These are phyloP conservation scores for Aegithalos caudatus DNA, from an alignment of 2,113 vertebrate genomes.

Conservation along the genomic window DNA sequence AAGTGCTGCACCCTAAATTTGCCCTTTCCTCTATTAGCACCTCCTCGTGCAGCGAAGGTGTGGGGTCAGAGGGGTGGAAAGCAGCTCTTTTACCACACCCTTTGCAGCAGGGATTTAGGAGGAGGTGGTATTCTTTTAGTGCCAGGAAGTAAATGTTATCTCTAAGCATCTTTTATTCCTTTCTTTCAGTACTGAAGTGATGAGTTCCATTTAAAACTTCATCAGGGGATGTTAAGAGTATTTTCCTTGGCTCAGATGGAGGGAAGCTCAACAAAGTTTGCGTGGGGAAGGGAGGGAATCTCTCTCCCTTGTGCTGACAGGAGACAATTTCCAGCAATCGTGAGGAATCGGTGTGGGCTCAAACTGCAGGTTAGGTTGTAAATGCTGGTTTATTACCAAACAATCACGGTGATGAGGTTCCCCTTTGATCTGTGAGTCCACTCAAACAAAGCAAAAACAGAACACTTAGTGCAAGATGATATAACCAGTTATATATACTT, in stretches of 20 bases:
- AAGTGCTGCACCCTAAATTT: background rate
- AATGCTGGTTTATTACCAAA: background rate
- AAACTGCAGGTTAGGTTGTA: background rate
- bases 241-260: background rate
- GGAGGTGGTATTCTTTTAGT: background rate
- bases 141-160: background rate
- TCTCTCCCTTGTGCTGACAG: background rate
- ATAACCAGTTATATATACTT: background rate
- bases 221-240: background rate
- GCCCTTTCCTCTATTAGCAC: background rate
- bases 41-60: rapidly evolving
- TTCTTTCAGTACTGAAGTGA: background rate
- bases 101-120: rapidly evolving
- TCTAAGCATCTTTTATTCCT: background rate
- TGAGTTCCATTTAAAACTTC: background rate
- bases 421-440: background rate
- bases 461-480: background rate
- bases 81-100: background rate
- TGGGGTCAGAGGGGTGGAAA: background rate
- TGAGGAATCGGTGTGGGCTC: background rate
- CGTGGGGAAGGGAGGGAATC: background rate
- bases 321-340: background rate
- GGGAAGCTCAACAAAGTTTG: background rate
- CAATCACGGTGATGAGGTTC: background rate
- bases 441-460: background rate